Evolutionary conservation across 2,113 vertebrate genomes (phyloP).

Genomic region (Nothocercus julius): DNA sequence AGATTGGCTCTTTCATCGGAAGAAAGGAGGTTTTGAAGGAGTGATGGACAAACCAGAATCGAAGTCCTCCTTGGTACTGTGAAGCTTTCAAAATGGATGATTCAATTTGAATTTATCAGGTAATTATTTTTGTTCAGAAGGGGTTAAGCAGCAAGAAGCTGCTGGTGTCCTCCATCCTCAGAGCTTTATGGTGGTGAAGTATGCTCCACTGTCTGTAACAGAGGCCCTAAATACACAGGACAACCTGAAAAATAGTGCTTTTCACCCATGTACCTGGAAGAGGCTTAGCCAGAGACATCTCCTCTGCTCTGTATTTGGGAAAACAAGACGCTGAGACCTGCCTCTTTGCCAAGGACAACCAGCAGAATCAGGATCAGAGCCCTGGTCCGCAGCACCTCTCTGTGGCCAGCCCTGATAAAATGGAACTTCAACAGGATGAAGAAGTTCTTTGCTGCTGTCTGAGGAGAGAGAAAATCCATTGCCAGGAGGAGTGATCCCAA

Average conservation of each 20-base stretch:
- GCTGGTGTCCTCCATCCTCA: not conserved
- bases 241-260: not conserved
- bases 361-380: not conserved
- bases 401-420: not conserved
- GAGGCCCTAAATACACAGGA: rapidly evolving
- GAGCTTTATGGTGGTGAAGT: not conserved
- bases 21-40: not conserved
- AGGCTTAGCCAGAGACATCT: not conserved
- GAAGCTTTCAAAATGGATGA: not conserved
- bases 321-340: not conserved
- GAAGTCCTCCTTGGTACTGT: not conserved
- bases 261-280: not conserved
- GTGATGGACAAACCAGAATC: not conserved
- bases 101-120: not conserved
- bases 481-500: not conserved
- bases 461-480: not conserved
- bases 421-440: rapidly evolving
- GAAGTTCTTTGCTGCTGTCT: not conserved
- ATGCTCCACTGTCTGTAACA: not conserved
- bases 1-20: not conserved
- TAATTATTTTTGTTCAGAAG: not conserved
- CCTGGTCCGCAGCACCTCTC: not conserved
- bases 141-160: not conserved
- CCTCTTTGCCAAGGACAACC: not conserved
- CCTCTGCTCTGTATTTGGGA: not conserved